Evolutionary conservation across 2,888 invertebrate genomes (phyloP), one percentile per base, ranked within the genome.

Genomic region (Lithophane semibrunnea): DNA sequence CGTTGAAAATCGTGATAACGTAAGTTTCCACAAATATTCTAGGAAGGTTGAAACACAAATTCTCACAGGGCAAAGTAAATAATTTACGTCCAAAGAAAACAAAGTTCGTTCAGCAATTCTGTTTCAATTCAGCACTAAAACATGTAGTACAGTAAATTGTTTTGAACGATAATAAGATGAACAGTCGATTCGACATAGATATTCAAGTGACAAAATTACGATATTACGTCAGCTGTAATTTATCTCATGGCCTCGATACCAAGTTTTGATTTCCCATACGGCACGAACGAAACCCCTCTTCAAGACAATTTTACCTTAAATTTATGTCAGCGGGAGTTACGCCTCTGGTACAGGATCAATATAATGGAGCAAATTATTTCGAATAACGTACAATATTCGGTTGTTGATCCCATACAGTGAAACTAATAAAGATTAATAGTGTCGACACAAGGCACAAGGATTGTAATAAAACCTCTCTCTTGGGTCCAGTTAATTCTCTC

Each of bases 341-440:
- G 68, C n/a, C 18, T 16, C n/a, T 60, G 37, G 58, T 60, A 75
- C 13, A 18, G 49, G 75, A 83, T 82, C 85, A 71, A 85, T 82
- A 80, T 37, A 65, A 74, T 9, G 18, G n/a, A 73, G 42, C 37
- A 60, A 69, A 79, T 54, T 70, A 77, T 77, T 65, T 63, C 68
- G 61, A 83, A 37, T 42, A 71, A 80, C 56, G 56, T 66, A 81
- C 64, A 72, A 74, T 76, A 86, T 84, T 73, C 69, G 72, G 70
- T 44, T 79, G 44, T 75, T 71, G 66, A 82, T 79, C 76, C 63
- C 82, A 78, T 79, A 83, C 76, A 82, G 89, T 85, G 77, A 82
- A 86, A 88, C 88, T 90, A 91, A 93, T 93, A 91, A 90, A 93
- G 92, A 94, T 92, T 91, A 92, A 93, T 92, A 88, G 88, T 85